Percentiles rank a stretch among this genome's conserved stretches.
phyloP scores from a whole-genome alignment of 2,113 vertebrate species.

The Sceloporus tristichus region DNA sequence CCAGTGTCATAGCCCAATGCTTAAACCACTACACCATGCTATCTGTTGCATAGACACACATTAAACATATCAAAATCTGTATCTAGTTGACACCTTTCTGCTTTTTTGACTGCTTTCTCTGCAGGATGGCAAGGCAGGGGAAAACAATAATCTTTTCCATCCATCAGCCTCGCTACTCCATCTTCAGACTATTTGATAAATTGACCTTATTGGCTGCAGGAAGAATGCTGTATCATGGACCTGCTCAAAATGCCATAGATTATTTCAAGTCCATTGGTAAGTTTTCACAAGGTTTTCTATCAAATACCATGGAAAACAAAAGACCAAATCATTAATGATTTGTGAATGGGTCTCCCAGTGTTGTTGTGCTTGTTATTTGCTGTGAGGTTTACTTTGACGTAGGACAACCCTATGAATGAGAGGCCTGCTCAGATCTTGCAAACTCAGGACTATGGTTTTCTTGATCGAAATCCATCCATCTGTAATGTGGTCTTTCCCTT shows the following conservation, averaged over 20 bases:
- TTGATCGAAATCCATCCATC: too few species aligned
- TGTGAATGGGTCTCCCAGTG: not conserved
- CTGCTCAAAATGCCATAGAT: constrained; percentile 78
- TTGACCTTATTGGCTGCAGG: constrained; percentile 89
- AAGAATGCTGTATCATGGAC: constrained; percentile 87
- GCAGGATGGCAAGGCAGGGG: constrained; percentile 86
- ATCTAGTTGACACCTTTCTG: too few species aligned
- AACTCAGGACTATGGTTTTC: too few species aligned
- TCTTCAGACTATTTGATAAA: constrained; percentile 92
- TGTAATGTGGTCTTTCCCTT: too few species aligned
- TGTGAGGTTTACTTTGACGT: too few species aligned
- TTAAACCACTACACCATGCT: too few species aligned
- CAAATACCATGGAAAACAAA: not conserved
- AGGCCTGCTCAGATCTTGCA: too few species aligned
- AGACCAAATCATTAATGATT: not conserved
- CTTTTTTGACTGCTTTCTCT: constrained; percentile 20
- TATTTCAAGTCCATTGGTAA: constrained; percentile 89
- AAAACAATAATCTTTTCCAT: constrained; percentile 95
- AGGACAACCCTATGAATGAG: too few species aligned
- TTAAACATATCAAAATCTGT: too few species aligned
- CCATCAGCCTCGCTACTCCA: constrained; percentile 94
- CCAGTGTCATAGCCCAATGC: too few species aligned
- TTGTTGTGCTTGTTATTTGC: too few species aligned
- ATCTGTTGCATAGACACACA: too few species aligned
- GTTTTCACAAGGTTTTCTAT: not conserved